Evolutionary conservation across 1,140 invertebrate genomes (phyloP), one percentile per base, ranked within the genome.

Genomic region (Paracyclopina nana): DNA sequence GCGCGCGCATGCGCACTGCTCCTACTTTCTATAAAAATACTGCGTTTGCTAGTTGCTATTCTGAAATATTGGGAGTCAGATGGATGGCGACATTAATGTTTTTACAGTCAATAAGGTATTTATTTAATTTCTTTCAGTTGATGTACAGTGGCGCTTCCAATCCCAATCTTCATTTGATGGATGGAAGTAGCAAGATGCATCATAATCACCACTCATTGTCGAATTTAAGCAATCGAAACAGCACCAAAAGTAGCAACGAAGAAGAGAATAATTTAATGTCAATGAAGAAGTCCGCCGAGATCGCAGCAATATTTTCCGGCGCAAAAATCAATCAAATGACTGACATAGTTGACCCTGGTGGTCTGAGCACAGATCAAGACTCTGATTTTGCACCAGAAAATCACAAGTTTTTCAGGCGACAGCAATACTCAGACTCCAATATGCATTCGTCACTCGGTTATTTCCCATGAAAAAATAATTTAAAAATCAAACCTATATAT

Each of bases 221-320:
- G 51, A 28, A 42, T 45, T 4, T 34, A 46, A 16, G 52, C 44
- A 18, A 44, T 27, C 16, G 55, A 58, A 53, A 54, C 53, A 2
- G 50, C 54, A 18, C 58, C 59, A 53, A 55, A 56, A 28, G 46
- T 51, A 27, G 46, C 42, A n/a, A n/a, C 26, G 40, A 26, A 16
- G 20, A 34, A 16, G 78, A 53, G 52, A 49, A 40, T 52, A 20
- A 31, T 34, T 51, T 80, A 0, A 65, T 85, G 0, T 80, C 80
- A 24, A 79, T 83, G 6, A 85, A 86, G 62, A 85, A 87, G 61
- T 79, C 78, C 9, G 80, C 82, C 0, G 83, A 87, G 63, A 84
- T 84, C 54, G 82, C 82, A 0, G 82, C 82, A 0, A 65, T 85
- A 4, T 86, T 87, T 60, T 79, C 77, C 0, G 76, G 79, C 59